Evolutionary conservation across 1,140 invertebrate species (phyloP).

Genomic region (Meloidogyne floridensis): DNA sequence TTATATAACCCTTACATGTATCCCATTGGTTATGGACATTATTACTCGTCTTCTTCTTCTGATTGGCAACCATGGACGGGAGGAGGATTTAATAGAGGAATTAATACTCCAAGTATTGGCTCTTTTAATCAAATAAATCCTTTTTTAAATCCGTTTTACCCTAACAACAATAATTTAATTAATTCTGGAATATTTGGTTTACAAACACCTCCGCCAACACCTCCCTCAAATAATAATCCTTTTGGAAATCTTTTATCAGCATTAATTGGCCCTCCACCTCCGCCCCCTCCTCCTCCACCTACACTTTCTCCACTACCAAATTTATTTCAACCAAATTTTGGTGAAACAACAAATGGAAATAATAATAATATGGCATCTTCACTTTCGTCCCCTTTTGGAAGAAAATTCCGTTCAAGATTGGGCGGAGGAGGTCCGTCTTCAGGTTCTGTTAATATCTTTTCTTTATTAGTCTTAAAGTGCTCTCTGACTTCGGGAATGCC

Average conservation of each 20-base stretch:
- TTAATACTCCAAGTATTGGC: neutral
- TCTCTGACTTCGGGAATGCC: too few relatives aligned
- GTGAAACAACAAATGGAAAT: neutral
- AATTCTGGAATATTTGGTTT: slow-evolving; percentile 4
- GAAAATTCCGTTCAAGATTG: neutral
- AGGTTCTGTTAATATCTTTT: neutral
- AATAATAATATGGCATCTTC: neutral
- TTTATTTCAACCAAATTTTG: neutral
- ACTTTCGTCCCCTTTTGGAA: slow-evolving; percentile 4
- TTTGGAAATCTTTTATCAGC: neutral
- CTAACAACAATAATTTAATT: neutral
- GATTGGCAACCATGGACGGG: neutral
- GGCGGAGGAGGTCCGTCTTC: neutral
- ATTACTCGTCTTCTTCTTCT: neutral
- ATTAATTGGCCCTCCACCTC: neutral
- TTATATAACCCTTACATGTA: neutral
- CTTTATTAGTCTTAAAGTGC: too few relatives aligned
- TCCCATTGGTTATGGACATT: neutral
- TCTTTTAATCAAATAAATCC: slow-evolving; percentile 7
- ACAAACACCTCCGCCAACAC: neutral
- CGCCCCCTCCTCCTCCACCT: neutral
- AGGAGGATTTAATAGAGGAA: neutral
- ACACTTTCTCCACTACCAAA: neutral
- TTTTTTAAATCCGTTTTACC: neutral
- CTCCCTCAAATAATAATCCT: neutral